Evolutionary conservation across 2,113 vertebrate species (phyloP).

Genomic region (Trachemys scripta): DNA sequence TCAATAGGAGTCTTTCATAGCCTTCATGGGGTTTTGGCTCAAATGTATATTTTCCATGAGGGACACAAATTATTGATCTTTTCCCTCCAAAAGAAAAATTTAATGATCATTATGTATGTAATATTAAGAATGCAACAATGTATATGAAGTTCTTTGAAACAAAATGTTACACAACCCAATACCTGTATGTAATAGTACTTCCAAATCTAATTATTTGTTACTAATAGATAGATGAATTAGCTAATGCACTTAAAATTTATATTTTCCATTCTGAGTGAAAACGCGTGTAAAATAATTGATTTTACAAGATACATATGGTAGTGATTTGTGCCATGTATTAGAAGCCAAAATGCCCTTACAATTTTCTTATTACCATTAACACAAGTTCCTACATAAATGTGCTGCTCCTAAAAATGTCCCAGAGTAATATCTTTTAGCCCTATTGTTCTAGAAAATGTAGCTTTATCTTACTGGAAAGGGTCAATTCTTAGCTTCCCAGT

Average conservation of each 20-base stretch:
- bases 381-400: background rate
- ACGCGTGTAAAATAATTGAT: background rate
- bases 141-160: background rate
- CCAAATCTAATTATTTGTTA: background rate
- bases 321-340: background rate
- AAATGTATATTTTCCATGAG: background rate
- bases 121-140: background rate
- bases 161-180: background rate
- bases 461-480: no score
- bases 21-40: background rate
- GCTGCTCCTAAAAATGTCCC: no score
- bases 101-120: accelerated
- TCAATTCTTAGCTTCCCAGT: no score
- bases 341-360: background rate
- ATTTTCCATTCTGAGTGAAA: background rate
- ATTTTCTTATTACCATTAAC: background rate
- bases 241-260: background rate
- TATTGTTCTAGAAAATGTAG: no score
- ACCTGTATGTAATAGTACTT: background rate
- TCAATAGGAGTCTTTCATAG: background rate
- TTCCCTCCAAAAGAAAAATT: background rate
- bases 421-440: no score
- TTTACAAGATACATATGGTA: background rate
- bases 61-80: background rate
- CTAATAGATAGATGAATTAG: background rate